A percentile compares a stretch with the other conserved stretches of the same genome.
Conservation (phyloP, 2,797 vertebrate genomes). For the Phataginus tricuspis region DNA sequence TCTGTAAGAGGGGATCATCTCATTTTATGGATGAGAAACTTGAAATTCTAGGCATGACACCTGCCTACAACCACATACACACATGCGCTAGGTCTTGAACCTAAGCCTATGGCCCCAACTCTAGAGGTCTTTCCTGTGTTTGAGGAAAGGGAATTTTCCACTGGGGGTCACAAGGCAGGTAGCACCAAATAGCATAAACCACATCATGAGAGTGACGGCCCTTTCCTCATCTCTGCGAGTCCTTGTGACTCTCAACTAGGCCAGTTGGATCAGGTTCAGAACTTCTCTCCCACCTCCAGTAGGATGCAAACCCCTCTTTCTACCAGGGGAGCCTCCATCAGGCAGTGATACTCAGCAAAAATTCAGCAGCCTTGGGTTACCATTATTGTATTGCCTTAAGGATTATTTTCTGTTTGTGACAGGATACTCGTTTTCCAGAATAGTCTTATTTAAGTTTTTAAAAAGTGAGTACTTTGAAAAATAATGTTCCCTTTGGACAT, state of each 20-base stretch:
- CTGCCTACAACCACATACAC: not conserved
- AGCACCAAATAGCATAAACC: not conserved
- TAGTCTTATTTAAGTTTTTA: constrained; percentile 31
- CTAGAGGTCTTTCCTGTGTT: not conserved
- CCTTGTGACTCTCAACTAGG: not conserved
- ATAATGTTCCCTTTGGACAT: not conserved
- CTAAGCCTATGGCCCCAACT: not conserved
- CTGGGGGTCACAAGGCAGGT: not conserved
- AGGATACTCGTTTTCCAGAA: constrained; percentile 21
- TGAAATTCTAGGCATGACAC: not conserved
- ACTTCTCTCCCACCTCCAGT: not conserved
- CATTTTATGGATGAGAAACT: not conserved
- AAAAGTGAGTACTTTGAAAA: constrained; percentile 44
- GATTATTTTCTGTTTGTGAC: constrained; percentile 25
- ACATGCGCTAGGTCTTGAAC: not conserved
- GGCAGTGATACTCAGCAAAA: not conserved
- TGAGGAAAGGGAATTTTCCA: not conserved
- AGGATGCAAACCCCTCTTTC: not conserved
- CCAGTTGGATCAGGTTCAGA: not conserved
- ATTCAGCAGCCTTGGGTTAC: not conserved
- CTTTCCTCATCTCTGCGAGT: not conserved
- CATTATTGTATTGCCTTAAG: not conserved
- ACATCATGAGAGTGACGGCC: not conserved
- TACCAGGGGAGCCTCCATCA: not conserved
- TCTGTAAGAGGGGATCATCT: not conserved